Evolutionary conservation across 2,888 invertebrate genomes (phyloP).

Genomic region (Pyrrhia umbra): DNA sequence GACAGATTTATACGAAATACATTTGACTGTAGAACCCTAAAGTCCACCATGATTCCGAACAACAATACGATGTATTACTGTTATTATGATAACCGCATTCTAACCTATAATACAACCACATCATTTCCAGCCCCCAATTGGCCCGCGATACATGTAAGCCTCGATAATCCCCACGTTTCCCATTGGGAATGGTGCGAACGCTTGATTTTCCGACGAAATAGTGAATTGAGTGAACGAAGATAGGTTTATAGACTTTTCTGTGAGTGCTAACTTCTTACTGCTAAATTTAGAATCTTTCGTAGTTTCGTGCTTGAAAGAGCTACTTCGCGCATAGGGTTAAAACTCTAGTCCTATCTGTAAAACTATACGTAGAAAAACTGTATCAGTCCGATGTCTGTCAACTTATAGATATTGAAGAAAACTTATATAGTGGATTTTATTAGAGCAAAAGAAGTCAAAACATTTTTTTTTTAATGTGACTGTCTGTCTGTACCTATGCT

Average conservation of each 20-base stretch:
- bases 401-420: no score
- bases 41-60: not conserved
- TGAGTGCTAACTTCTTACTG: not conserved
- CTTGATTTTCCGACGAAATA: conserved; percentile 5
- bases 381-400: no score
- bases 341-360: no score
- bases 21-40: not conserved
- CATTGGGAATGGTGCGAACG: conserved; percentile 15
- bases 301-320: no score
- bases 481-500: no score
- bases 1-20: not conserved
- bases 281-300: no score
- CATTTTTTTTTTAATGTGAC: no score
- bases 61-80: not conserved
- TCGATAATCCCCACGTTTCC: conserved; percentile 25
- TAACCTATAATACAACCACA: conserved; percentile 21
- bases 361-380: no score
- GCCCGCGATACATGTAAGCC: conserved; percentile 41
- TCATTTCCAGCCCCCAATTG: conserved; percentile 30
- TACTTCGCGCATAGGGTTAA: no score
- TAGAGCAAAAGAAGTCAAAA: no score
- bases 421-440: no score
- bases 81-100: conserved; percentile 16
- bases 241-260: not conserved
- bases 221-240: not conserved